Conservation (phyloP, 2,888 invertebrate genomes). For the Malthinus flaveolus region DNA sequence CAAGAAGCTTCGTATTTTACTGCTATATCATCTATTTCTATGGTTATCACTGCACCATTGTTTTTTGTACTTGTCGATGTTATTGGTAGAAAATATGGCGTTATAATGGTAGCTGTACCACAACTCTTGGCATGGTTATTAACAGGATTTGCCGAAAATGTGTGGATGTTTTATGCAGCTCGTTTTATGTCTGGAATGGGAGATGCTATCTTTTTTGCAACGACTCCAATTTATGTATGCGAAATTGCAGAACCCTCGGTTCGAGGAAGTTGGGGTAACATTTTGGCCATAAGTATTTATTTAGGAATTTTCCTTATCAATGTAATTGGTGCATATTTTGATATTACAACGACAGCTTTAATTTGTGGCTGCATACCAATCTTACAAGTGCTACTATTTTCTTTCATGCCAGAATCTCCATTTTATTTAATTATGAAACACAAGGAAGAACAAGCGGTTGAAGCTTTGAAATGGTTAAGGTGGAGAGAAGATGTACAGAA, state of each 20-base stretch:
- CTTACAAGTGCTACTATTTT: slow-evolving; percentile 59
- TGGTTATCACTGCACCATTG: slow-evolving; percentile 28
- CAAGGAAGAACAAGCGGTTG: slow-evolving; percentile 36
- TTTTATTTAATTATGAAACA: slow-evolving; percentile 41
- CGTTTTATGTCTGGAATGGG: slow-evolving; percentile 4
- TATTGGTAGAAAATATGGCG: slow-evolving; percentile 36
- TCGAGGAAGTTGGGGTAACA: slow-evolving; percentile 42
- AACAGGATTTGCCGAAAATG: slow-evolving; percentile 36
- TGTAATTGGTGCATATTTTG: slow-evolving; percentile 61
- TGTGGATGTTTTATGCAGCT: slow-evolving; percentile 1
- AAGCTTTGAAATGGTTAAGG: slow-evolving; percentile 37
- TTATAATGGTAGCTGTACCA: slow-evolving; percentile 39
- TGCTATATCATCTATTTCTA: slow-evolving; percentile 31
- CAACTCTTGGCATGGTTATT: slow-evolving; percentile 39
- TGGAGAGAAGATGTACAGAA: slow-evolving; percentile 38
- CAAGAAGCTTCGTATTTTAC: slow-evolving; percentile 35
- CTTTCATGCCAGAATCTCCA: slow-evolving; percentile 64
- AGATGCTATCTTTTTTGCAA: not conserved
- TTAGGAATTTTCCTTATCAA: slow-evolving; percentile 43
- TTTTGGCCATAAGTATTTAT: slow-evolving; percentile 36
- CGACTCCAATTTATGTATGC: slow-evolving; percentile 15
- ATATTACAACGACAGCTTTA: slow-evolving; percentile 57
- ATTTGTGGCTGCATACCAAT: slow-evolving; percentile 63
- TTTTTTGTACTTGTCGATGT: slow-evolving; percentile 26
- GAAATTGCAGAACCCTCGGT: slow-evolving; percentile 42